These are phyloP conservation scores for Hiodon alosoides DNA, from an alignment of 2,113 vertebrate species.

Conservation along the genomic window DNA sequence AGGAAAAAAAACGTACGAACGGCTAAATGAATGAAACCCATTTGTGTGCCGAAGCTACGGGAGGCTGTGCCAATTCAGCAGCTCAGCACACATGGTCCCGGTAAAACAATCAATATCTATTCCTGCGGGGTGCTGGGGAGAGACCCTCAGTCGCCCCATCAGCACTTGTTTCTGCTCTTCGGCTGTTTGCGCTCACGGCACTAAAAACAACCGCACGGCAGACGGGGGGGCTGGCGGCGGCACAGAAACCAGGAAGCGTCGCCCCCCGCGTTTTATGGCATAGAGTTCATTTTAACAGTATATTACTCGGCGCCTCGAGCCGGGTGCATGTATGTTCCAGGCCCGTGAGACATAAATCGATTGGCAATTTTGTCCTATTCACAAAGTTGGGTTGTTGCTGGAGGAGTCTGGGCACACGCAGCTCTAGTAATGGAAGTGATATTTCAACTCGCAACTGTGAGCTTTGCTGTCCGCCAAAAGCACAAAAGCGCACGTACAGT, in stretches of 20 bases:
- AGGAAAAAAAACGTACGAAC: too few relatives aligned
- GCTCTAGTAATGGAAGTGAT: too few relatives aligned
- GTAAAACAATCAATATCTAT: constrained; percentile 49
- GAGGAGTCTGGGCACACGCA: too few relatives aligned
- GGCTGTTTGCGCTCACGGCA: constrained; percentile 25
- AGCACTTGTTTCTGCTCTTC: constrained; percentile 26
- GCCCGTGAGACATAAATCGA: too few relatives aligned
- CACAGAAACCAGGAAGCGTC: constrained; percentile 5
- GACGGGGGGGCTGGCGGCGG: neutral
- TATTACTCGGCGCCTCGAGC: too few relatives aligned
- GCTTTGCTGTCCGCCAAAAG: neutral
- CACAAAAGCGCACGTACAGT: neutral
- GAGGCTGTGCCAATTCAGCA: constrained; percentile 19
- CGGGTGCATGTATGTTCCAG: too few relatives aligned
- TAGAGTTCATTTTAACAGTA: neutral
- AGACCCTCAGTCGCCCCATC: constrained; percentile 34
- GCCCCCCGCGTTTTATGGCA: neutral
- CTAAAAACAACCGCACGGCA: neutral
- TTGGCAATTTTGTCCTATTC: too few relatives aligned
- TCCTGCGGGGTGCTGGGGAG: constrained; percentile 26
- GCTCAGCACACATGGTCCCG: constrained; percentile 27
- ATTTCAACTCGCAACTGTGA: too few relatives aligned
- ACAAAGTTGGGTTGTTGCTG: too few relatives aligned
- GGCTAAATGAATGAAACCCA: too few relatives aligned
- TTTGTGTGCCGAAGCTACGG: neutral